Conservation (phyloP, 2,113 vertebrate species). For the Choloepus hoffmanni region DNA sequence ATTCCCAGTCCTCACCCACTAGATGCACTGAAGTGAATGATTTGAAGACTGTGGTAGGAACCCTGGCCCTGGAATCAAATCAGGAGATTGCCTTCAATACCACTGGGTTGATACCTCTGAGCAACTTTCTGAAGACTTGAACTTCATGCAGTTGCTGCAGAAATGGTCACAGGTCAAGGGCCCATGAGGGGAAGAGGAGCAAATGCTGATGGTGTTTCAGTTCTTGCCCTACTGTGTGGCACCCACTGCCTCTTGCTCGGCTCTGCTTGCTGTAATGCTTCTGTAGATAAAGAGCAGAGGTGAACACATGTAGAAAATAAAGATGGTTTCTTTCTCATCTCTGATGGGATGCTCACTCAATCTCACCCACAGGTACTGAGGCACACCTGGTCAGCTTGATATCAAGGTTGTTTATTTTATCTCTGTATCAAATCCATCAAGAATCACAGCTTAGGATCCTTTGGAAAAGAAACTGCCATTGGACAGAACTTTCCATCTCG, state of each 20-base stretch:
- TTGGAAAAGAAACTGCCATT: not conserved
- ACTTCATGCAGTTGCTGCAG: not conserved
- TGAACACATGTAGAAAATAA: not conserved
- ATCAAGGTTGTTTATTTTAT: not conserved
- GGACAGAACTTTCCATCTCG: not conserved
- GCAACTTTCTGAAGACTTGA: not conserved
- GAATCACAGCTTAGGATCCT: not conserved
- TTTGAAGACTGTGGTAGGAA: not conserved
- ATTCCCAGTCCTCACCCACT: not conserved
- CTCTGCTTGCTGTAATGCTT: not conserved
- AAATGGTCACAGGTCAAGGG: not conserved
- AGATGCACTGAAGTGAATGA: not conserved
- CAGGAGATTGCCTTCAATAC: not conserved
- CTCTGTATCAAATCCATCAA: not conserved
- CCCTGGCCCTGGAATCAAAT: not conserved
- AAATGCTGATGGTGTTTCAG: too few species aligned
- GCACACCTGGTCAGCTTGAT: not conserved
- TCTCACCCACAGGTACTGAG: not conserved
- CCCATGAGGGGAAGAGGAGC: too few species aligned
- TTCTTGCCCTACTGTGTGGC: too few species aligned
- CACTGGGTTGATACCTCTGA: not conserved
- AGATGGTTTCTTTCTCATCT: not conserved
- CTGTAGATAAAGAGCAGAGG: not conserved
- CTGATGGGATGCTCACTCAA: not conserved
- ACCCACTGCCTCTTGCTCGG: not conserved